These are phyloP conservation scores for Apamea crenata DNA, from an alignment of 2,888 invertebrate genomes.

Conservation along the genomic window DNA sequence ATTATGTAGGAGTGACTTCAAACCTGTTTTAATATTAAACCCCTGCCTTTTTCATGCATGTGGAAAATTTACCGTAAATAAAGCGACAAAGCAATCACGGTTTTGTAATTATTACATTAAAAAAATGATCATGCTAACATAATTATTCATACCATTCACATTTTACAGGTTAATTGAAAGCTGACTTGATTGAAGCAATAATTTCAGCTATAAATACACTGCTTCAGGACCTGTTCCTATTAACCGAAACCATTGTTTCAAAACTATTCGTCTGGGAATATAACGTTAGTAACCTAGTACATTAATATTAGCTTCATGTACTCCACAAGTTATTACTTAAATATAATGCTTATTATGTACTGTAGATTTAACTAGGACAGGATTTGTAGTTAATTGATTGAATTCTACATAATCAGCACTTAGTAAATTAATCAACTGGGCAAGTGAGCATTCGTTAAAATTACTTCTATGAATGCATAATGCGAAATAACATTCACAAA, in stretches of 20 bases:
- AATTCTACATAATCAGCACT: not conserved
- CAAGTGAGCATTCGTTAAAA: not conserved
- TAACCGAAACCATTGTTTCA: not conserved
- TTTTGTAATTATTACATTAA: not conserved
- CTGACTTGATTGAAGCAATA: not conserved
- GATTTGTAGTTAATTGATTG: not conserved
- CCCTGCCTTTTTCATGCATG: too few species aligned
- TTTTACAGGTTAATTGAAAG: not conserved
- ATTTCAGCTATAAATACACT: not conserved
- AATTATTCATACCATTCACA: not conserved
- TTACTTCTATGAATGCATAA: not conserved
- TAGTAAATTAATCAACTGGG: not conserved
- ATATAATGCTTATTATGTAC: not conserved
- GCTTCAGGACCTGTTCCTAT: not conserved
- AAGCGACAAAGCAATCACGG: not conserved
- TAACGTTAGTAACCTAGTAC: not conserved
- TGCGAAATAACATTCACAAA: too few species aligned
- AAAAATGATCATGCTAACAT: too few species aligned
- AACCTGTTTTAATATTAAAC: too few species aligned
- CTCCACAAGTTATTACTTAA: not conserved
- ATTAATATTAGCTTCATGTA: constrained; percentile 5
- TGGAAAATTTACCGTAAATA: not conserved
- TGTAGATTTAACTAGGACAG: not conserved
- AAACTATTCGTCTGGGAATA: constrained; percentile 14
- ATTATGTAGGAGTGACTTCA: too few species aligned